Percentiles rank a stretch among this genome's conserved stretches.
These are phyloP conservation scores for Euphonia xanthogaster DNA, from an alignment of 2,797 vertebrate genomes.

Conservation along the genomic window DNA sequence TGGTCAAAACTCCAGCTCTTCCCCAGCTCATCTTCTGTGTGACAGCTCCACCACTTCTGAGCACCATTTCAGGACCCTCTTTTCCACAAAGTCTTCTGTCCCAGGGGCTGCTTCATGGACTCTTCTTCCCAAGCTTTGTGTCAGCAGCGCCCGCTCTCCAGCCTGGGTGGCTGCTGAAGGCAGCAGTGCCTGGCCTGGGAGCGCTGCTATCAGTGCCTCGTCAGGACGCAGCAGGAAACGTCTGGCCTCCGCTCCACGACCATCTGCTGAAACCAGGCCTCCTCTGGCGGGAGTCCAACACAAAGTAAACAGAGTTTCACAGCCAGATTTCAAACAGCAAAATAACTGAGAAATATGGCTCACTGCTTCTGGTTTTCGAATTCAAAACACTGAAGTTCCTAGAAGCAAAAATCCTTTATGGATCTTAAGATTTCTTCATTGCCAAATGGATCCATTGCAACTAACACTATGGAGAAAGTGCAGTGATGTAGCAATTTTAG, in stretches of 20 bases:
- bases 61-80: background rate
- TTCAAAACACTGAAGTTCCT: background rate
- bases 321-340: conserved; percentile 56
- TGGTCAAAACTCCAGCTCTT: background rate
- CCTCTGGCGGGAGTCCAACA: background rate
- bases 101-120: background rate
- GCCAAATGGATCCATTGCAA: background rate
- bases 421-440: background rate
- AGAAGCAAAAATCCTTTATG: background rate
- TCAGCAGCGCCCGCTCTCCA: background rate
- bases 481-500: background rate
- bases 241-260: conserved; percentile 15
- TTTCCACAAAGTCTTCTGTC: background rate
- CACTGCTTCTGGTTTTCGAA: conserved; percentile 1
- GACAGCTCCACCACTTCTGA: background rate
- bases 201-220: background rate
- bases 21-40: background rate
- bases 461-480: background rate
- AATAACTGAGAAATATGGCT: conserved; percentile 53
- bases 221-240: conserved; percentile 43
- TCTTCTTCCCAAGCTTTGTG: background rate
- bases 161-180: background rate
- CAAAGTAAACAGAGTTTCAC: conserved; percentile 55
- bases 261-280: conserved; percentile 62
- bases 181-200: background rate